These are phyloP conservation scores for Pachydiplax longipennis DNA, from an alignment of 2,888 invertebrate genomes.

Conservation along the genomic window DNA sequence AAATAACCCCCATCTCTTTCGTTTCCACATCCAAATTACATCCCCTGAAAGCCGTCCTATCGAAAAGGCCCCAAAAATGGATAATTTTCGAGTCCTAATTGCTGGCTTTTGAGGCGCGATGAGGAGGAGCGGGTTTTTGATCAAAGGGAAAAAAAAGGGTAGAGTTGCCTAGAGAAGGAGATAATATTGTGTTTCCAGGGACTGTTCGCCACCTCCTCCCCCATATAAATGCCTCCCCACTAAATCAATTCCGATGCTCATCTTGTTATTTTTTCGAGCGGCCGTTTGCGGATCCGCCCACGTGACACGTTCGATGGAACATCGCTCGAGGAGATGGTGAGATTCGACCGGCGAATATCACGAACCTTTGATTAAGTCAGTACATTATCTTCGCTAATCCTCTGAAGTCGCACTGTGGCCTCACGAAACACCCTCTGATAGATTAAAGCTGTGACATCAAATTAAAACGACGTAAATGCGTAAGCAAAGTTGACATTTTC, in stretches of 20 bases:
- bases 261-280: background rate
- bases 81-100: background rate
- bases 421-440: too few relatives aligned
- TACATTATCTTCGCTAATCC: too few relatives aligned
- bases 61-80: background rate
- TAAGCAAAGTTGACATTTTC: too few relatives aligned
- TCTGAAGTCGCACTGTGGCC: too few relatives aligned
- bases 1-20: background rate
- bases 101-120: background rate
- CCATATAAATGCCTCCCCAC: background rate
- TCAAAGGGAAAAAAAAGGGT: background rate
- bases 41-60: background rate
- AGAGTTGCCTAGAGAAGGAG: background rate
- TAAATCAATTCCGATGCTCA: background rate
- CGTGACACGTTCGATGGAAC: background rate
- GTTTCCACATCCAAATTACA: background rate
- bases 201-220: background rate
- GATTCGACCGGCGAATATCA: background rate
- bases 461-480: too few relatives aligned
- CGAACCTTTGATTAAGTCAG: too few relatives aligned
- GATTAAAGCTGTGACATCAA: too few relatives aligned
- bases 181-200: background rate
- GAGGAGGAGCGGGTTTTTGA: background rate
- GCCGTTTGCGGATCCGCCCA: background rate
- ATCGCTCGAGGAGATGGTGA: background rate